Evolutionary conservation across 1,140 invertebrate species (phyloP).

Genomic region (Paralvinella palmiformis): DNA sequence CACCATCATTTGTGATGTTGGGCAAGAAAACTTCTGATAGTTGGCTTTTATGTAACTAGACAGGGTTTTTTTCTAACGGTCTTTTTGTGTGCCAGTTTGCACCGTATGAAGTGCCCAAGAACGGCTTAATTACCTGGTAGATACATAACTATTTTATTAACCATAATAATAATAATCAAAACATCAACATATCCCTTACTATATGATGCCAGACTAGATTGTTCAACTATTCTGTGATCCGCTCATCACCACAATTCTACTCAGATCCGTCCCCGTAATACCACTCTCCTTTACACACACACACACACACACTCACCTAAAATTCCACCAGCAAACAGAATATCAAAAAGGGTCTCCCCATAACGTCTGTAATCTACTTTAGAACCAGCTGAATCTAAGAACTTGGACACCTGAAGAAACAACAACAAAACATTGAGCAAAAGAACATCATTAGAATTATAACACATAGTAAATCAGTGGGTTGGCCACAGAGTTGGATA

Average conservation of each 20-base stretch:
- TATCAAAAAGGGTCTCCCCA: constrained; percentile 95
- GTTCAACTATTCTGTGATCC: not conserved
- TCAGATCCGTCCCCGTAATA: not conserved
- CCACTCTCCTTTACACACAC: not conserved
- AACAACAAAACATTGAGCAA: not conserved
- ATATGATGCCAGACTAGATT: not conserved
- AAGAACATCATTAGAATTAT: not conserved
- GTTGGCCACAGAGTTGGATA: not conserved
- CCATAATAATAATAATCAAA: too few relatives aligned
- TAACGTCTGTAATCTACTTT: constrained; percentile 96
- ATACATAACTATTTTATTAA: too few relatives aligned
- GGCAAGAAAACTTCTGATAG: not conserved
- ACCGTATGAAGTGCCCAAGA: too few relatives aligned
- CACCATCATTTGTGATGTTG: not conserved
- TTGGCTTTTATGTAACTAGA: too few relatives aligned
- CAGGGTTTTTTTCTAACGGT: too few relatives aligned
- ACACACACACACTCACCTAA: constrained; percentile 54
- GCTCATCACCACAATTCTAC: not conserved
- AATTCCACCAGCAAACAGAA: constrained; percentile 92
- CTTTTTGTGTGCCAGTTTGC: too few relatives aligned
- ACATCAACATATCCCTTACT: not conserved
- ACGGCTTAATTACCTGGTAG: too few relatives aligned
- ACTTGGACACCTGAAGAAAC: constrained; percentile 69
- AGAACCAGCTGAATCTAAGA: constrained; percentile 84
- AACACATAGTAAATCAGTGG: not conserved